Evolutionary conservation across 2,113 vertebrate genomes (phyloP), one percentile per base, ranked within the genome.

Genomic region (Peucedramus taeniatus): DNA sequence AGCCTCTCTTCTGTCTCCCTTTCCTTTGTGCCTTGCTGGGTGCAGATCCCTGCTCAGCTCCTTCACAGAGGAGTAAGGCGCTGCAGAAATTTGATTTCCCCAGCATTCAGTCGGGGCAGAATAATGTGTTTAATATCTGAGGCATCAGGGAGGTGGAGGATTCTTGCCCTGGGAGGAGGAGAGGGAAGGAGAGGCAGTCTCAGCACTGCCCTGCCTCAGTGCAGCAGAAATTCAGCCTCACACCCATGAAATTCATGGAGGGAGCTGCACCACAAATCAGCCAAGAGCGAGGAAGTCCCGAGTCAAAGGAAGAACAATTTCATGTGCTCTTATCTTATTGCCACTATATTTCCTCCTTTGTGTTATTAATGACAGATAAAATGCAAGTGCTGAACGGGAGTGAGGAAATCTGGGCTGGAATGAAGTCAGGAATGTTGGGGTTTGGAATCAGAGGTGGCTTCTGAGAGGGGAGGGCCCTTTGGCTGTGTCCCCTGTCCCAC

Each of bases 111-210:
- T 97, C 98, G 95, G 94, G 96, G 87, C 90, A 98, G 97, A 98
- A 96, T 97, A 97, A 98, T 97, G 97, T 97, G 93, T 97, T 98
- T 97, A 97, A 97, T 98, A 97, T 97, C 96, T 95, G 91, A 85
- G 54, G 96, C 83, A 39, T 64, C 68, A 13, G 95, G 85, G 93
- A 91, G 92, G 95, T 39, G 78, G 78, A 94, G 95, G 95, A 97
- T 98, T 95, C 96, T 93, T 95, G 96, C 76, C 45, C 83, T 91
- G 30, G 8, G 75, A 90, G 84, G 94, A 95, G 87, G 64, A 7
- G 13, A 94, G 76, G 83, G 68, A 81, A 87, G 45, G 68, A 91
- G 91, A 93, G 94, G 75, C 83, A 90, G 93, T 92, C 86, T 76
- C 95, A 71, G 59, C 93, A 51, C 57, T 23, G 83, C 91, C 94